Conservation (phyloP, 1,140 invertebrate species). For the Galendromus occidentalis region DNA sequence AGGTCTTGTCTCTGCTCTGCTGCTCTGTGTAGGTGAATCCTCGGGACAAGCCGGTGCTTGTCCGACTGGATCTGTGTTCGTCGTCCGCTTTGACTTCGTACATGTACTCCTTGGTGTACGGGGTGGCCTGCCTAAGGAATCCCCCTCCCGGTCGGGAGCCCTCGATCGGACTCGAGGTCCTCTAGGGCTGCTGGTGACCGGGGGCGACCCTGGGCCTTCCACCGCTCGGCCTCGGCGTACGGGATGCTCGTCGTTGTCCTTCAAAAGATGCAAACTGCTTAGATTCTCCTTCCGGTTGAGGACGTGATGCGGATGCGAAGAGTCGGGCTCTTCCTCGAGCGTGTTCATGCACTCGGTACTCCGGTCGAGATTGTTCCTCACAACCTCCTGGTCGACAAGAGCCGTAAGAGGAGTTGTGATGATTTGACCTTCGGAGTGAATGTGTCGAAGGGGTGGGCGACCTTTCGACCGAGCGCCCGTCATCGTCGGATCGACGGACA, state of each 20-base stretch:
- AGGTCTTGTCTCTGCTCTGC: conserved; percentile 9
- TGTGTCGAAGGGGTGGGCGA: not conserved
- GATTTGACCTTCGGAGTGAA: conserved; percentile 1
- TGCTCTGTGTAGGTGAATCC: conserved; percentile 20
- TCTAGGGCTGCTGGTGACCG: not conserved
- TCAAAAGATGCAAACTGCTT: conserved; percentile 9
- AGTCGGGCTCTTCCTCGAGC: conserved; percentile 2
- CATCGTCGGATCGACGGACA: not conserved
- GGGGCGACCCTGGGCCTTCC: not conserved
- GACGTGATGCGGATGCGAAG: not conserved
- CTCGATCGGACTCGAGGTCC: conserved; percentile 6
- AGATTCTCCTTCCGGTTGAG: conserved; percentile 7
- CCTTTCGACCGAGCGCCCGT: not conserved
- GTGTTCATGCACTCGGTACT: conserved; percentile 2
- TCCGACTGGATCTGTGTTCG: not conserved
- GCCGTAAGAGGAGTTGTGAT: not conserved
- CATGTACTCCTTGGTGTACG: conserved; percentile 20
- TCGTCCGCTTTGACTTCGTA: conserved; percentile 17
- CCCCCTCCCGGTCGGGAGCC: not conserved
- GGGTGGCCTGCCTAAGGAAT: conserved; percentile 14
- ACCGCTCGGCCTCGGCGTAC: conserved; percentile 9
- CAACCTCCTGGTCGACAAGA: not conserved
- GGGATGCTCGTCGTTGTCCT: conserved; percentile 1
- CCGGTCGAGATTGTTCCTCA: not conserved
- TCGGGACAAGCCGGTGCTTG: conserved; percentile 17